Evolutionary conservation across 2,888 invertebrate genomes (phyloP), one percentile per base, ranked within the genome.

Genomic region (Cacoxenus indagator): DNA sequence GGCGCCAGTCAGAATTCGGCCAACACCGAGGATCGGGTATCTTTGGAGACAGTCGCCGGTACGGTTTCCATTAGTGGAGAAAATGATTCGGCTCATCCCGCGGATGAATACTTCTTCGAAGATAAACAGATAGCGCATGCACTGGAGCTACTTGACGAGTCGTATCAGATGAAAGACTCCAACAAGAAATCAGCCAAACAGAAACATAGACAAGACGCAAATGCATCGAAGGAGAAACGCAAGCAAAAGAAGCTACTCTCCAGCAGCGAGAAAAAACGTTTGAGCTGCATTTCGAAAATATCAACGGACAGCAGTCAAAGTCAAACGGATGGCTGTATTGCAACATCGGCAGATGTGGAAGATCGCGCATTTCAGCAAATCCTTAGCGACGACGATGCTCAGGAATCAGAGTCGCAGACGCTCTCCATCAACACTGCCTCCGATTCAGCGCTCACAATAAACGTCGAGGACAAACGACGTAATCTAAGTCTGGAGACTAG

Each of bases 21-120:
- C 17, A 75, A 70, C 31, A 76, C 76, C 14, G 78, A 83, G 14
- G 81, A 82, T 0, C 82, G 74, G 62, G 70, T 54, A 66, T 81
- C 70, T 67, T 73, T 69, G 74, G 80, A 59, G 73, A 37, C 70
- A 76, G 65, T 51, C 8, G 70, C 76, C n/a, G 71, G 73, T 59
- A 84, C 76, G 17, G 67, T 68, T 1, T 67, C 73, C 48, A 66
- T 66, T 3, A 70, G 73, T 19, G 73, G 71, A 5, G 81, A 78
- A 8, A 92, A 92, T 73, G 88, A 91, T 14, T 90, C 92, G 66
- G 91, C 91, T 0, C 89, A 86, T 66, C 77, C 92, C 0, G 92
- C 92, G 0, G 93, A 93, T 75, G 93, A 93, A 70, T 93, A 92
- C 76, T 93, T 93, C 75, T 90, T 89, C 6, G 80, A 83, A 19